Evolutionary conservation across 1,140 invertebrate genomes (phyloP).

Genomic region (Bombus superbus): DNA sequence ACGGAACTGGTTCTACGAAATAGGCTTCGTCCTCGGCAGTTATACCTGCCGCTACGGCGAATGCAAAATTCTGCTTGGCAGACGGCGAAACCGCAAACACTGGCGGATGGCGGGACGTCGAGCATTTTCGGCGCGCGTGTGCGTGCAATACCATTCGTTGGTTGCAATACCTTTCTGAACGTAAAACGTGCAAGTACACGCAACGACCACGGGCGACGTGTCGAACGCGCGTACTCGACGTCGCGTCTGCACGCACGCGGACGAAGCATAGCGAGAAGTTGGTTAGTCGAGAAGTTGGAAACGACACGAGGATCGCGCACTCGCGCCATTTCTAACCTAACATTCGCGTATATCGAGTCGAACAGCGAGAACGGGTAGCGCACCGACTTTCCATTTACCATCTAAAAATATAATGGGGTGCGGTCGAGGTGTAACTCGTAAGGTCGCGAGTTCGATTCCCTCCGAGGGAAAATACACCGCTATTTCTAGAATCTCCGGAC

Average conservation of each 20-base stretch:
- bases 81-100: constrained; percentile 35
- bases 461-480: constrained; percentile 72
- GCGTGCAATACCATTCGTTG: background rate
- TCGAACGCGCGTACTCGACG: too few relatives aligned
- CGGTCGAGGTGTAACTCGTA: constrained; percentile 67
- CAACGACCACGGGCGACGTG: background rate
- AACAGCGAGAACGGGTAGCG: background rate
- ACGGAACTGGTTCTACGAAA: constrained; percentile 81
- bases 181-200: background rate
- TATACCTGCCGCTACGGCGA: constrained; percentile 69
- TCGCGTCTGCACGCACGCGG: too few relatives aligned
- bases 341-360: background rate
- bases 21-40: constrained; percentile 74
- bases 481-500: constrained; percentile 72
- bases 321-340: background rate
- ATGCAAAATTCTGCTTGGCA: constrained; percentile 49
- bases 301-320: background rate
- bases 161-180: background rate
- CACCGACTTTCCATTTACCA: constrained; percentile 49
- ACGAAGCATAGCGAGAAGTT: too few relatives aligned
- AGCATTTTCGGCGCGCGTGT: background rate
- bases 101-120: background rate
- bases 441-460: constrained; percentile 77
- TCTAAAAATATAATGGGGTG: constrained; percentile 72
- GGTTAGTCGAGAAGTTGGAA: background rate